Evolutionary conservation across 2,113 vertebrate genomes (phyloP), one percentile per base, ranked within the genome.

Genomic region (Serilophus lunatus): DNA sequence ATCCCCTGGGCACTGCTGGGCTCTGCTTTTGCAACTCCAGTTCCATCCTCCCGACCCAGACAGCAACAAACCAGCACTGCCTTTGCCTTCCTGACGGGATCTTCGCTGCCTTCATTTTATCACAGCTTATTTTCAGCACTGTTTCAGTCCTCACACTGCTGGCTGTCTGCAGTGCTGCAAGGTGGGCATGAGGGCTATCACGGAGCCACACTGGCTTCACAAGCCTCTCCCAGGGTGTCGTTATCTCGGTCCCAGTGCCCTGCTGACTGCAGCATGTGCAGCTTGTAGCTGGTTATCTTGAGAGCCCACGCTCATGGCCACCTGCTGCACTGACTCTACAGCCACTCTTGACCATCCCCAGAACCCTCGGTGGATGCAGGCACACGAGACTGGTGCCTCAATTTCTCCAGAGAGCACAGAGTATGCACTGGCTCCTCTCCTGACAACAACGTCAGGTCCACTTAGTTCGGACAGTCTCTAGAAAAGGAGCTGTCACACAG

Each of bases 371-470:
- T 20, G 20, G 36, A 23, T 33, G 25, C 49, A 44, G 54, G 38
- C 40, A 64, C 1, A 2, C 13, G 1, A 0, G 0, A 0, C 0
- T 1, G 0, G 50, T 92, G 74, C 89, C 87, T 96, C 82, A 82
- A 82, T 96, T 94, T 96, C 81, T 82, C 42, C 8, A 0, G 17
- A 38, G 42, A 47, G 66, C 8, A 7, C 69, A 51, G 28, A 70
- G 33, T 24, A 50, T 2, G 18, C 0, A 3, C 40, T 29, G 51
- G 13, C 61, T 88, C 66, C 44, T 44, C 77, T 78, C 72, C 64
- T 63, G 47, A 54, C 2, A 0, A 1, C 2, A 0, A 29, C 66
- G 95, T 95, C 95, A 93, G 47, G 8, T 93, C 66, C 0, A 3
- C 60, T 95, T 72, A 93, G 70, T 61, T 75, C 2, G 45, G 66